These are phyloP conservation scores for Amitus sp. DNA, from an alignment of 2,888 invertebrate genomes.

Conservation along the genomic window DNA sequence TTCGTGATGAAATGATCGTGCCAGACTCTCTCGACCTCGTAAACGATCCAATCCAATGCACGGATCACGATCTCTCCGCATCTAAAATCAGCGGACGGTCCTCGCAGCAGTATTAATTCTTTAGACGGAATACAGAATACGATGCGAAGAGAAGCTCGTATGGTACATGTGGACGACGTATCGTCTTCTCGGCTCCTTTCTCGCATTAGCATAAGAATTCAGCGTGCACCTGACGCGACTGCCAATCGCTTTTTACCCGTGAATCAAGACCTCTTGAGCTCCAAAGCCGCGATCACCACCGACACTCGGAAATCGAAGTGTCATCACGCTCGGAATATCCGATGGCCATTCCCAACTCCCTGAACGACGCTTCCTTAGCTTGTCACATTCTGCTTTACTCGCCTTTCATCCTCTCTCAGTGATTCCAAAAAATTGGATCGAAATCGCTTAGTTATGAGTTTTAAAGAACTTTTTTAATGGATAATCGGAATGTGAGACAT, in stretches of 20 bases:
- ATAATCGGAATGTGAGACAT: no score
- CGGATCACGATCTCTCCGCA: slow-evolving; percentile 57
- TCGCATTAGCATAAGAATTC: slow-evolving; percentile 67
- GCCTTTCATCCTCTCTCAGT: no score
- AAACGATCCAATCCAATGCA: slow-evolving; percentile 41
- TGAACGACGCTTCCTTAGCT: no score
- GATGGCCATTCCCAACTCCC: slow-evolving; percentile 38
- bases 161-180: slow-evolving; percentile 54
- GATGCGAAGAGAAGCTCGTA: slow-evolving; percentile 33
- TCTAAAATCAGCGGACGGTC: slow-evolving; percentile 57
- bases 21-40: slow-evolving; percentile 29
- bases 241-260: slow-evolving; percentile 53
- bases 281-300: slow-evolving; percentile 47
- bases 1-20: slow-evolving; percentile 26
- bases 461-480: no score
- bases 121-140: slow-evolving; percentile 57
- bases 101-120: slow-evolving; percentile 57
- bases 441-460: no score
- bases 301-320: slow-evolving; percentile 46
- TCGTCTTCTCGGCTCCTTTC: slow-evolving; percentile 66
- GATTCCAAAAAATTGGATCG: no score
- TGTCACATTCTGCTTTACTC: no score
- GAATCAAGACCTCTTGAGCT: slow-evolving; percentile 59
- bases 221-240: slow-evolving; percentile 65
- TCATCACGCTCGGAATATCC: slow-evolving; percentile 48